phyloP scores from a whole-genome alignment of 2,797 vertebrate species.

The Adrianichthys oophorus region DNA sequence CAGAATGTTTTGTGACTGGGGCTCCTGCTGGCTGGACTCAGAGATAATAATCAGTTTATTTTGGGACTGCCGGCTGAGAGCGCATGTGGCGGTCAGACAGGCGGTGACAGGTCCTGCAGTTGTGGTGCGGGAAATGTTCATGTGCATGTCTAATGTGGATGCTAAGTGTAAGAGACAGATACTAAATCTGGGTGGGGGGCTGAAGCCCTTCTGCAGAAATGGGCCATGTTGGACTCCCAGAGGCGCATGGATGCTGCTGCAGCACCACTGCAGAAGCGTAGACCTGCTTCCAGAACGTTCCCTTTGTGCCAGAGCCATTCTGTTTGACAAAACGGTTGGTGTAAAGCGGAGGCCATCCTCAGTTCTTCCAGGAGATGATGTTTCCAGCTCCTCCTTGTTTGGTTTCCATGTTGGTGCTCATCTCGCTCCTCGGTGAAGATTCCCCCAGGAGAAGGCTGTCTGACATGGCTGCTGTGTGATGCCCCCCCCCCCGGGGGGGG shows the following conservation, averaged over 20 bases:
- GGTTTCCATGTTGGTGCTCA: constrained; percentile 18
- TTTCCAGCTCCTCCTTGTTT: constrained; percentile 3
- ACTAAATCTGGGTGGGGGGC: constrained; percentile 52
- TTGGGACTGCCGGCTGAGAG: constrained; percentile 59
- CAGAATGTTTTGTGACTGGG: too few species aligned
- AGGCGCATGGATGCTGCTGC: constrained; percentile 41
- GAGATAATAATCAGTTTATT: constrained; percentile 72
- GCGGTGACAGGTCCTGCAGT: constrained; percentile 71
- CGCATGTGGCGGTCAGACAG: constrained; percentile 53
- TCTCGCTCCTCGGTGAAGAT: constrained; percentile 29
- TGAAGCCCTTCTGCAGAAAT: constrained; percentile 54
- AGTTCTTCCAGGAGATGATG: not conserved
- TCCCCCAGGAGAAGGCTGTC: constrained; percentile 44
- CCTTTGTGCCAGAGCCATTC: not conserved
- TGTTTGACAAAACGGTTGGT: not conserved
- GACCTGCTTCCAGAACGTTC: not conserved
- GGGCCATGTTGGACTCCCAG: constrained; percentile 51
- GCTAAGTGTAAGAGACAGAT: constrained; percentile 66
- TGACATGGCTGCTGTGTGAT: constrained; percentile 69
- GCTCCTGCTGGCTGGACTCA: constrained; percentile 42
- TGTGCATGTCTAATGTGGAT: constrained; percentile 68
- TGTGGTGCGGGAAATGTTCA: constrained; percentile 50
- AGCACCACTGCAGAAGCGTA: constrained; percentile 23
- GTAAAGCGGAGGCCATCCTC: constrained; percentile 2
- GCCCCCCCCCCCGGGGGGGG: constrained; percentile 65